Evolutionary conservation across 2,888 invertebrate species (phyloP).

Genomic region (Pegoplata infirma): DNA sequence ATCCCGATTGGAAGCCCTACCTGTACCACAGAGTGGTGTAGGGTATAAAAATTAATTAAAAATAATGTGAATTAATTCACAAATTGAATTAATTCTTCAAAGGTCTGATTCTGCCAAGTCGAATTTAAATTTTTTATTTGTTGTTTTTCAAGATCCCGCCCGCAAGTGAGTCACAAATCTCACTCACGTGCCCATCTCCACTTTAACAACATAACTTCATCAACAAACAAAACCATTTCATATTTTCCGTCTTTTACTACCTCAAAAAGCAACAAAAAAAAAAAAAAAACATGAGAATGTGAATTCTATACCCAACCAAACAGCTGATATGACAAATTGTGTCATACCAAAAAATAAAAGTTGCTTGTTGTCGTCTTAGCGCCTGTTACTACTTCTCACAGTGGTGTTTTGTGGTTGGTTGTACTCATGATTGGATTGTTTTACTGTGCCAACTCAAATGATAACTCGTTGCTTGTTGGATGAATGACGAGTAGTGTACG

Average conservation of each 20-base stretch:
- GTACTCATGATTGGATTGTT: slow-evolving; percentile 60
- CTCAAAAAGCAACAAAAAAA: too few relatives aligned
- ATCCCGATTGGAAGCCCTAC: too few relatives aligned
- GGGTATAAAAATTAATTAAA: too few relatives aligned
- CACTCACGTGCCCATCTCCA: too few relatives aligned
- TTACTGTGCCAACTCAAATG: slow-evolving; percentile 54
- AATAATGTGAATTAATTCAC: too few relatives aligned
- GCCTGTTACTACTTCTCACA: slow-evolving; percentile 56
- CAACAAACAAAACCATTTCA: neutral
- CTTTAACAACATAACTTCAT: neutral
- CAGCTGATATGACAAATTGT: slow-evolving; percentile 7
- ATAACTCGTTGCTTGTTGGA: slow-evolving; percentile 60
- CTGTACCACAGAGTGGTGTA: too few relatives aligned
- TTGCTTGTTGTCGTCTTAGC: slow-evolving; percentile 26
- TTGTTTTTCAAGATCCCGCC: too few relatives aligned
- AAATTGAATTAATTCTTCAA: too few relatives aligned
- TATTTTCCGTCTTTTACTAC: too few relatives aligned
- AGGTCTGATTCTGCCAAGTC: too few relatives aligned
- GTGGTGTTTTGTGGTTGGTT: slow-evolving; percentile 62
- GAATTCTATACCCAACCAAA: neutral
- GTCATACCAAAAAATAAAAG: neutral
- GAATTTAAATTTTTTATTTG: too few relatives aligned
- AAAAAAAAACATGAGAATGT: neutral
- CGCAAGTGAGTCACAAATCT: too few relatives aligned
- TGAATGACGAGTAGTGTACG: slow-evolving; percentile 60